Conservation (phyloP, 1,140 invertebrate species). For the Maniola jurtina region DNA sequence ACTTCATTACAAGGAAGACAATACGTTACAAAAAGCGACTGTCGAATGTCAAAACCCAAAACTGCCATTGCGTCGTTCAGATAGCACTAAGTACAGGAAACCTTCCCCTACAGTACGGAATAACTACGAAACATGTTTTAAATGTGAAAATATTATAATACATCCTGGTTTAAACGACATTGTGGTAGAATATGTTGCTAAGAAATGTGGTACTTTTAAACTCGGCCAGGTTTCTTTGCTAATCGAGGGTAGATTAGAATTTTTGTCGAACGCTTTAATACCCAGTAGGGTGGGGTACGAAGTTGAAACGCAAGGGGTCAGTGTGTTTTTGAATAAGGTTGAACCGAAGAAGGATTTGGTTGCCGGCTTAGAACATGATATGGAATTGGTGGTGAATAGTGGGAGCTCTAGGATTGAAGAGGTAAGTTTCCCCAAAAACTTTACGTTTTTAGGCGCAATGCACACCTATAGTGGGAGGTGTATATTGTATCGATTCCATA, state of each 20-base stretch:
- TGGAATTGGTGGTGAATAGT: slow-evolving; percentile 83
- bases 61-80: slow-evolving; percentile 79
- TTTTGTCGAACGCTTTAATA: slow-evolving; percentile 79
- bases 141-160: slow-evolving; percentile 73
- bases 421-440: slow-evolving; percentile 41
- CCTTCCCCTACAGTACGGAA: slow-evolving; percentile 73
- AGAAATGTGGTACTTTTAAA: slow-evolving; percentile 81
- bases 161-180: slow-evolving; percentile 87
- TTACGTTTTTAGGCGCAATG: too few relatives aligned
- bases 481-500: too few relatives aligned
- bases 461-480: too few relatives aligned
- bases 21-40: slow-evolving; percentile 83
- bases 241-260: slow-evolving; percentile 81
- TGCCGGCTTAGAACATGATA: slow-evolving; percentile 84
- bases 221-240: slow-evolving; percentile 81
- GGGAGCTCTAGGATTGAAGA: slow-evolving; percentile 81
- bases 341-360: slow-evolving; percentile 82
- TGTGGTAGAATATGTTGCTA: slow-evolving; percentile 80
- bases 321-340: slow-evolving; percentile 75
- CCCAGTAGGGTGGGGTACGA: slow-evolving; percentile 66
- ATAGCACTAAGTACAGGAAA: slow-evolving; percentile 81
- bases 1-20: slow-evolving; percentile 89
- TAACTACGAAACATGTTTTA: slow-evolving; percentile 83
- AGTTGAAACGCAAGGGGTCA: slow-evolving; percentile 69
- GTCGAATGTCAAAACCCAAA: slow-evolving; percentile 81